These are phyloP conservation scores for Hypotaenidia okinawae DNA, from an alignment of 2,797 vertebrate species.

Conservation along the genomic window DNA sequence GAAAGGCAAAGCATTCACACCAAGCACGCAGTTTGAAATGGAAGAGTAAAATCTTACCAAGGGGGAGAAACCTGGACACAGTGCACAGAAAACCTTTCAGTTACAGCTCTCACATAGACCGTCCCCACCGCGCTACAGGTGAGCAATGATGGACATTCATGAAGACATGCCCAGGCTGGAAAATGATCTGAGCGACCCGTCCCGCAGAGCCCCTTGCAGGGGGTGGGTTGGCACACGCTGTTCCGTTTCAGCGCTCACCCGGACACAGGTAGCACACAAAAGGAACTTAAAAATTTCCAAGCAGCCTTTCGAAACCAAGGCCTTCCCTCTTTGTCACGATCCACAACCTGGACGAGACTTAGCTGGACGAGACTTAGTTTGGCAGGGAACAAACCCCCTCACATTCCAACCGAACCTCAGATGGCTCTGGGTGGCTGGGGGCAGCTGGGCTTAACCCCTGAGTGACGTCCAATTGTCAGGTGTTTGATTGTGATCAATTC, in stretches of 20 bases:
- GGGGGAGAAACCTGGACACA: not conserved
- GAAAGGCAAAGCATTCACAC: not conserved
- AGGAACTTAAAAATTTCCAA: not conserved
- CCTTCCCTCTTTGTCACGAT: too few relatives aligned
- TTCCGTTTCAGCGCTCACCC: not conserved
- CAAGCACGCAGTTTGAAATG: not conserved
- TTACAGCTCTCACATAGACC: not conserved
- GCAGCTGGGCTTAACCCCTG: too few relatives aligned
- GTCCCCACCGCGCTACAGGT: not conserved
- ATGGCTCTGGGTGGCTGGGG: too few relatives aligned
- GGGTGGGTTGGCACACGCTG: not conserved
- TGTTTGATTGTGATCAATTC: too few relatives aligned
- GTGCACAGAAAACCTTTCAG: not conserved
- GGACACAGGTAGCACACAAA: not conserved
- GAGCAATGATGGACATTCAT: not conserved
- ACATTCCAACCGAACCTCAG: too few relatives aligned
- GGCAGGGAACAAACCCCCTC: too few relatives aligned
- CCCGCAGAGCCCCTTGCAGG: fast-evolving
- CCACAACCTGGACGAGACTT: too few relatives aligned
- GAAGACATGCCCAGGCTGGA: not conserved
- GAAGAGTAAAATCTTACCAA: not conserved
- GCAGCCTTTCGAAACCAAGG: not conserved
- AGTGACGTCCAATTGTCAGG: too few relatives aligned
- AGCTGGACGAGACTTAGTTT: too few relatives aligned
- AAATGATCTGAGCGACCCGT: not conserved